Evolutionary conservation across 2,113 vertebrate genomes (phyloP), one percentile per base, ranked within the genome.

Genomic region (Gallinago paraguaiae): DNA sequence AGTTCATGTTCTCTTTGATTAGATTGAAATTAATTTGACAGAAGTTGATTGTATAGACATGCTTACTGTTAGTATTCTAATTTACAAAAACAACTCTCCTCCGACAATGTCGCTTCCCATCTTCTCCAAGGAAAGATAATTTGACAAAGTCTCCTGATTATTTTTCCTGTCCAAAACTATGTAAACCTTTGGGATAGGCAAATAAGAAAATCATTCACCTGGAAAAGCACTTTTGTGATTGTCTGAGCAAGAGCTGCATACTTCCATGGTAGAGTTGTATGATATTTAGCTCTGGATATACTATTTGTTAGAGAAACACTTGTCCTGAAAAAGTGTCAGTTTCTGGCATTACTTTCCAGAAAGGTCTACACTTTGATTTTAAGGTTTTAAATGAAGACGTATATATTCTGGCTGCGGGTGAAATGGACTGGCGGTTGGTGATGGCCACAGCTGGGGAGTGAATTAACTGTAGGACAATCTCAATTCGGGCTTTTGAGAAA

Each of bases 321-420:
- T 80, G 24, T 57, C 45, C 39, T 82, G 92, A 88, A 89, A 79
- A 72, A 64, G 17, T 91, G 25, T 89, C 50, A 37, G 9, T 54
- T 30, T 95, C 81, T 97, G 59, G 45, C 65, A 75, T 11, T 77
- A 45, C 51, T 93, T 84, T 90, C 22, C 81, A 93, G 77, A 78
- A 80, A 8, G 11, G 28, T 83, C 76, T 81, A 60, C 61, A 46
- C n/a, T 94, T 97, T 83, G 89, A 78, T 75, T 95, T 84, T 68
- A 87, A 94, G 39, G 10, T 92, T 96, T 86, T 85, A 94, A 97
- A 95, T 93, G 43, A 95, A 95, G 93, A 92, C 88, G 43, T 71
- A 80, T 81, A 54, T 88, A 35, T 86, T 92, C 83, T 95, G 91
- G 45, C 95, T 96, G 19, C 83, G 77, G n/a, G 69, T 96, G 89